Evolutionary conservation across 2,888 invertebrate species (phyloP).

Genomic region (Apotomis turbidana): DNA sequence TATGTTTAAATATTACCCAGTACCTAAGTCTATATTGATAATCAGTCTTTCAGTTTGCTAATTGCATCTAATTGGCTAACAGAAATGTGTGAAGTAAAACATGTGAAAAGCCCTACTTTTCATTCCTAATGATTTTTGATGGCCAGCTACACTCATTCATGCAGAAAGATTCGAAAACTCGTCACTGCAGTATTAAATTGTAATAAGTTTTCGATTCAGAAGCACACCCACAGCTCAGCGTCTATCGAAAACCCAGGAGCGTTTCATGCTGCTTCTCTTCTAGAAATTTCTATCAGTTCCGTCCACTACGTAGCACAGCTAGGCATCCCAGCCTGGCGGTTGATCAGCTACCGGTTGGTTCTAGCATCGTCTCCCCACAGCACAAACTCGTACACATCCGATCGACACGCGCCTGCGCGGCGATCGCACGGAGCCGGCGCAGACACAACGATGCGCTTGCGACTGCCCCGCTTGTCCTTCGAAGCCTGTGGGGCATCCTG

Average conservation of each 20-base stretch:
- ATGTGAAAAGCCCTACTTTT: no score
- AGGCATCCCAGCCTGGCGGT: neutral
- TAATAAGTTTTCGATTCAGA: no score
- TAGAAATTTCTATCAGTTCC: neutral
- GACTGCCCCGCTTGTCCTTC: neutral
- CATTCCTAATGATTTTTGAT: no score
- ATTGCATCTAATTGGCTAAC: neutral
- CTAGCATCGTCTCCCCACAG: slow-evolving; percentile 40
- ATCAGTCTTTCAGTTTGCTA: neutral
- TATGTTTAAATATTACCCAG: no score
- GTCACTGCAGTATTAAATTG: no score
- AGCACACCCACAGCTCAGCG: no score
- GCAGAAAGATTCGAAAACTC: no score
- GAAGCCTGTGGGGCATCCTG: neutral
- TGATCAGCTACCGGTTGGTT: neutral
- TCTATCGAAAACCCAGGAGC: no score
- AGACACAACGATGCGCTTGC: slow-evolving; percentile 43
- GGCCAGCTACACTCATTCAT: no score
- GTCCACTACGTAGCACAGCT: neutral
- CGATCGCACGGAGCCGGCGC: slow-evolving; percentile 34
- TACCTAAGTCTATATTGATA: neutral
- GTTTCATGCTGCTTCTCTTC: neutral
- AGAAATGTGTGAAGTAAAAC: no score
- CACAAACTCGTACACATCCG: slow-evolving; percentile 46
- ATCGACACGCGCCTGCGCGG: slow-evolving; percentile 22